Conservation (phyloP, 2,797 vertebrate genomes). For the Poecilia velifera region DNA sequence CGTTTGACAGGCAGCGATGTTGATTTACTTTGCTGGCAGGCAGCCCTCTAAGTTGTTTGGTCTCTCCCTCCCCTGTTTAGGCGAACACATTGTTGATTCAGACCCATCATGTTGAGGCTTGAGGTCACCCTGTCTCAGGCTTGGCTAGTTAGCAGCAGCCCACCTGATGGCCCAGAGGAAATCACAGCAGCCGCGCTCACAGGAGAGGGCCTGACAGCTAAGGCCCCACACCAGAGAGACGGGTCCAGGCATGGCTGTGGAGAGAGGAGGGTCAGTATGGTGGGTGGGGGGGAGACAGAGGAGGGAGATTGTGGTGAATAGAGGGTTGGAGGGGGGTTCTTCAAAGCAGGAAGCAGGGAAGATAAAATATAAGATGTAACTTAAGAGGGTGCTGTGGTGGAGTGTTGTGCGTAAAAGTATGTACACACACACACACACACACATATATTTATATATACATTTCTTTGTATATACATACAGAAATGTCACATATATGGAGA, state of each 20-base stretch:
- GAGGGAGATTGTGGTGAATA: slow-evolving; percentile 33
- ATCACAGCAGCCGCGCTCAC: slow-evolving; percentile 84
- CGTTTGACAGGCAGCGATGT: slow-evolving; percentile 72
- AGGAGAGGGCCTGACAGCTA: slow-evolving; percentile 85
- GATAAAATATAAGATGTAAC: slow-evolving; percentile 36
- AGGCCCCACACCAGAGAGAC: slow-evolving; percentile 78
- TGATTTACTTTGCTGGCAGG: slow-evolving; percentile 75
- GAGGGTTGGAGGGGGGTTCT: slow-evolving; percentile 25
- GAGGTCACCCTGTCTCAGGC: slow-evolving; percentile 89
- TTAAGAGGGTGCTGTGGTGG: slow-evolving; percentile 63
- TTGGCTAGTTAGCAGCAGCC: slow-evolving; percentile 89
- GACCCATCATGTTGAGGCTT: slow-evolving; percentile 86
- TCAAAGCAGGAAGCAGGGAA: slow-evolving; percentile 37
- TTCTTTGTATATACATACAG: not conserved
- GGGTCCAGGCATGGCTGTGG: slow-evolving; percentile 68
- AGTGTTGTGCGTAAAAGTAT: slow-evolving; percentile 10
- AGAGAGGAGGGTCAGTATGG: slow-evolving; percentile 64
- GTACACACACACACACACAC: not conserved
- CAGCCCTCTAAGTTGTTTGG: slow-evolving; percentile 83
- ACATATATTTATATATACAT: not conserved
- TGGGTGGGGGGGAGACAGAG: slow-evolving; percentile 11
- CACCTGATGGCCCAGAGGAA: slow-evolving; percentile 87
- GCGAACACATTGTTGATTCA: slow-evolving; percentile 88
- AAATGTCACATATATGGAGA: no score
- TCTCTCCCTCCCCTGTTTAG: slow-evolving; percentile 82